Evolutionary conservation across 2,797 vertebrate genomes (phyloP), one percentile per base, ranked within the genome.

Genomic region (Phylloscopus collybita): DNA sequence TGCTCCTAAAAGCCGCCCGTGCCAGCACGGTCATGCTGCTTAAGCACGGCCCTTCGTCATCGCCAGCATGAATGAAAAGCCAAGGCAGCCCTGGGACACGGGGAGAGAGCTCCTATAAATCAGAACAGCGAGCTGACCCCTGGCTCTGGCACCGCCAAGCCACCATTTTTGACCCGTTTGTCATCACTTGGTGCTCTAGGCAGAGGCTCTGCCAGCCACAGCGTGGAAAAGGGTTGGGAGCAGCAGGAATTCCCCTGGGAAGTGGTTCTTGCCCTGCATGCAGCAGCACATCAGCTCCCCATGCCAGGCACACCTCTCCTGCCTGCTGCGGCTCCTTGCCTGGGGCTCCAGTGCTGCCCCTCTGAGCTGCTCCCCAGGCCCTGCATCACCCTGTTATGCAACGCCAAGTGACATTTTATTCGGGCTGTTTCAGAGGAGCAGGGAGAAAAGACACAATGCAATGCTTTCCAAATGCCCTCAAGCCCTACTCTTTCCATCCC

Each of bases 321-420:
- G 50, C 66, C 30, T 0, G 0, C 49, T 11, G n/a, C 1, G 0
- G 50, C 7, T 29, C 34, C 22, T 84, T 1, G 0, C 53, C 23
- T 0, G 0, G 19, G 12, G 30, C 90, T 79, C 71, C 2, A 9
- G 71, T 6, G 45, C 16, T 71, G 76, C 40, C 70, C 22, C 54
- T 27, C n/a, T 0, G 15, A 72, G 76, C 88, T 49, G 57, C 54
- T 38, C 54, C 67, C 74, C 62, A 20, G 56, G 78, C 54, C 47
- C 49, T 1, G 1, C 22, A 4, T 38, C 12, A 4, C 74, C 71
- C 40, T 44, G 34, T 25, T 67, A 11, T 2, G 17, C 60, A 40
- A 50, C 2, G 10, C 50, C 85, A 66, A 88, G 26, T 69, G 73
- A 69, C 73, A 72, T 50, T 73, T 71, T 23, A 29, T 23, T 88